Percentiles rank a stretch among this genome's conserved stretches.
These are phyloP conservation scores for Hemitrygon akajei DNA, from an alignment of 2,797 vertebrate genomes.

Conservation along the genomic window DNA sequence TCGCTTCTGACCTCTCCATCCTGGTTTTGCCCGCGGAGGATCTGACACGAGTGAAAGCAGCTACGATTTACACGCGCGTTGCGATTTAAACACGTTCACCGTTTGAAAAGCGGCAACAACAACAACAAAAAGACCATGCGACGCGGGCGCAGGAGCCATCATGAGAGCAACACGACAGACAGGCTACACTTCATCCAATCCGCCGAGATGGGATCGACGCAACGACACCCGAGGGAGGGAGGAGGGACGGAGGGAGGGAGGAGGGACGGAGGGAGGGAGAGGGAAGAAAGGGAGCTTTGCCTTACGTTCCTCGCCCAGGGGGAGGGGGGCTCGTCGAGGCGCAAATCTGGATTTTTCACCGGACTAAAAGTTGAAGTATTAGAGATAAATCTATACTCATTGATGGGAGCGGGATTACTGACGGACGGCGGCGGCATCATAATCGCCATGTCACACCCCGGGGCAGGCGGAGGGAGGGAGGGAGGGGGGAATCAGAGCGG, in stretches of 20 bases:
- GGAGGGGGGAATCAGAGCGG: no score
- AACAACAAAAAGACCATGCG: not conserved
- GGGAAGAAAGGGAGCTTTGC: not conserved
- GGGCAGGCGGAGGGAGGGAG: not conserved
- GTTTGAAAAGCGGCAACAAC: not conserved
- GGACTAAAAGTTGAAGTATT: not conserved
- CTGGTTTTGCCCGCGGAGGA: not conserved
- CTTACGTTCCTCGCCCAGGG: not conserved
- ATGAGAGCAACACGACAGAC: not conserved
- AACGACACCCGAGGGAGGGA: not conserved
- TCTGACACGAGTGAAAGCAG: not conserved
- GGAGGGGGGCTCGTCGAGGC: not conserved
- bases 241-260: no score
- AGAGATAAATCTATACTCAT: not conserved
- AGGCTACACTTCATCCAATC: not conserved
- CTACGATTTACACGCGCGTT: not conserved
- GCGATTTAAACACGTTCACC: not conserved
- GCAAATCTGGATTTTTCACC: not conserved
- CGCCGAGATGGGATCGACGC: not conserved
- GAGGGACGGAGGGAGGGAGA: no score
- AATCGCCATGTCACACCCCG: slow-evolving; percentile 4
- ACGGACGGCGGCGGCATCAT: slow-evolving; percentile 10
- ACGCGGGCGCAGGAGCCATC: not conserved
- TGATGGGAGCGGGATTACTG: slow-evolving; percentile 9
- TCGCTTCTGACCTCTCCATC: not conserved